Conservation (phyloP, 2,888 invertebrate genomes). For the Pterostichus niger region DNA sequence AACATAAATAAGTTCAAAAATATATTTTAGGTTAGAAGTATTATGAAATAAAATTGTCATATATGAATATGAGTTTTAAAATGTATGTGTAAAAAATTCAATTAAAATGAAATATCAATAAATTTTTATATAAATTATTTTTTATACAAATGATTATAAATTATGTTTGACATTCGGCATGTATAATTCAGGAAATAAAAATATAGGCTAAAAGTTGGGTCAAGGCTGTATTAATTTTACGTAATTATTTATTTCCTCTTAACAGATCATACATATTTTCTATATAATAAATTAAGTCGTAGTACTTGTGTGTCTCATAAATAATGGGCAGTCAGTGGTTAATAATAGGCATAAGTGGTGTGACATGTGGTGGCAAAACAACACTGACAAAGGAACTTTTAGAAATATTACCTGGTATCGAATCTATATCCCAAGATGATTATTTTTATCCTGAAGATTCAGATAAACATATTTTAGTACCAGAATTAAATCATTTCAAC, state of each 20-base stretch:
- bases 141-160: no score
- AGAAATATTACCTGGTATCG: constrained; percentile 75
- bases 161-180: not conserved
- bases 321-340: constrained; percentile 68
- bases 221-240: constrained; percentile 42
- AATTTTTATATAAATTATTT: no score
- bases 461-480: constrained; percentile 82
- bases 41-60: no score
- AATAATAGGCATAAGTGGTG: constrained; percentile 87
- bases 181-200: constrained; percentile 20
- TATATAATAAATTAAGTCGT: not conserved
- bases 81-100: no score
- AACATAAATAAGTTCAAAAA: no score
- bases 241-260: constrained; percentile 48
- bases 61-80: no score
- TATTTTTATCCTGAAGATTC: constrained; percentile 86
- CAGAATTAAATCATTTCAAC: constrained; percentile 85
- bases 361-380: constrained; percentile 92
- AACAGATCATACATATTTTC: not conserved
- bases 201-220: constrained; percentile 21
- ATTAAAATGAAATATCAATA: no score
- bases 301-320: not conserved
- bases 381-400: constrained; percentile 82
- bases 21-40: no score
- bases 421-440: constrained; percentile 85